Evolutionary conservation across 2,797 vertebrate genomes (phyloP).

Genomic region (Urophycis tenuis): DNA sequence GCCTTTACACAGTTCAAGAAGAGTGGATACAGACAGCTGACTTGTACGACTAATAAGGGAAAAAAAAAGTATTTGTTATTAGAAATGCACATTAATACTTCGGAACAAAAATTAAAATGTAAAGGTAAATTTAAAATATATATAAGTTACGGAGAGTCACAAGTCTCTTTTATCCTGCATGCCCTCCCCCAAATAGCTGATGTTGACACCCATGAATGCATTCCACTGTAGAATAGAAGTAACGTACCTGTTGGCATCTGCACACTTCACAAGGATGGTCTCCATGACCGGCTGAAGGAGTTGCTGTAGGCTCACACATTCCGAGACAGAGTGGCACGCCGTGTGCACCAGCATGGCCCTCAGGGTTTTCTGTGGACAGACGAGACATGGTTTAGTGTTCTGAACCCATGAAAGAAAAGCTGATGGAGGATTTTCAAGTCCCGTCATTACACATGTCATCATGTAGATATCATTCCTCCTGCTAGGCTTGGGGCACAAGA

Average conservation of each 20-base stretch:
- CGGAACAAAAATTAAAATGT: background rate
- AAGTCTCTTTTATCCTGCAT: background rate
- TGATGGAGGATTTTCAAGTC: background rate
- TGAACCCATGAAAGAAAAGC: background rate
- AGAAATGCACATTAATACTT: background rate
- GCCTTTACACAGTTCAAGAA: slow-evolving; percentile 84
- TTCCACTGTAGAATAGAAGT: background rate
- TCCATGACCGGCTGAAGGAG: slow-evolving; percentile 84
- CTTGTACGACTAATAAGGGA: slow-evolving; percentile 75
- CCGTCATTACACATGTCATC: background rate
- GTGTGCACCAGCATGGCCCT: slow-evolving; percentile 89
- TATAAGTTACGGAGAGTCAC: background rate
- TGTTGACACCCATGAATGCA: background rate
- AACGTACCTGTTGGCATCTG: slow-evolving; percentile 83
- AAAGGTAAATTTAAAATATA: background rate
- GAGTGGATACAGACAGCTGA: slow-evolving; percentile 83
- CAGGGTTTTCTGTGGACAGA: slow-evolving; percentile 76
- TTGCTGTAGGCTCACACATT: slow-evolving; percentile 77
- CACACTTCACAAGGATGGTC: slow-evolving; percentile 85
- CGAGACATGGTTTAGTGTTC: background rate
- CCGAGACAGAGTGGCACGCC: slow-evolving; percentile 76
- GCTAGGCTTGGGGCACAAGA: too few relatives aligned
- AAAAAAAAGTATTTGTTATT: background rate
- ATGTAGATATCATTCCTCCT: too few relatives aligned
- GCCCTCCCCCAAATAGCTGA: too few relatives aligned